A percentile compares a stretch with the other conserved stretches of the same genome.
These are phyloP conservation scores for Pinna nobilis DNA, from an alignment of 1,140 invertebrate species.

Conservation along the genomic window DNA sequence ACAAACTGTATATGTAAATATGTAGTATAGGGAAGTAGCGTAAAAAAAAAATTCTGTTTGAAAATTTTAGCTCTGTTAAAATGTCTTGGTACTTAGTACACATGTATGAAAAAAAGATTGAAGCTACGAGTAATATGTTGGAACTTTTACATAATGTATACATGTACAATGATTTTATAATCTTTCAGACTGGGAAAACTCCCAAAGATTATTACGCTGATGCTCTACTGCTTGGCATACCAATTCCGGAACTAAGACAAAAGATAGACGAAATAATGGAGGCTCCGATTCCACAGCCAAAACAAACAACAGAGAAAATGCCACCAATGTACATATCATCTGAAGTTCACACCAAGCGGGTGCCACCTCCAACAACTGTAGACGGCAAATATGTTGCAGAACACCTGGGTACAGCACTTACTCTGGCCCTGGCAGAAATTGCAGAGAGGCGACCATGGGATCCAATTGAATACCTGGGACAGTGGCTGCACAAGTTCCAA, in stretches of 20 bases:
- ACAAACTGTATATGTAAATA: too few relatives aligned
- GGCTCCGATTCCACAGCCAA: conserved; percentile 27
- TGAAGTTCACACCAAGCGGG: conserved; percentile 31
- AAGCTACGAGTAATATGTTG: neutral
- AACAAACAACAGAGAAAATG: conserved; percentile 10
- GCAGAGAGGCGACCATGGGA: conserved; percentile 64
- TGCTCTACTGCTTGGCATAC: conserved; percentile 34
- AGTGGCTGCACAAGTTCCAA: conserved; percentile 66
- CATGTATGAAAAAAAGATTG: too few relatives aligned
- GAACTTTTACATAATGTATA: neutral
- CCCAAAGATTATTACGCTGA: conserved; percentile 52
- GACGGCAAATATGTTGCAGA: conserved; percentile 64
- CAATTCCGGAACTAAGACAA: conserved; percentile 35
- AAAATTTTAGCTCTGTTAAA: too few relatives aligned
- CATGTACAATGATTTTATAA: neutral
- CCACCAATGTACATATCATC: conserved; percentile 50
- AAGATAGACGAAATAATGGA: conserved; percentile 30
- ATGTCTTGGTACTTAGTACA: too few relatives aligned
- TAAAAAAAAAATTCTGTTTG: too few relatives aligned
- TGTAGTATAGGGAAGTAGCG: too few relatives aligned
- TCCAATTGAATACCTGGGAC: conserved; percentile 68
- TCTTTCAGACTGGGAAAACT: conserved; percentile 46
- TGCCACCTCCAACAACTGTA: conserved; percentile 55
- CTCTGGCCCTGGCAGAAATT: conserved; percentile 64
- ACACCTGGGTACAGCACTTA: conserved; percentile 64